These are phyloP conservation scores for Drosophila longiperda DNA, from an alignment of 2,888 invertebrate species.

Conservation along the genomic window DNA sequence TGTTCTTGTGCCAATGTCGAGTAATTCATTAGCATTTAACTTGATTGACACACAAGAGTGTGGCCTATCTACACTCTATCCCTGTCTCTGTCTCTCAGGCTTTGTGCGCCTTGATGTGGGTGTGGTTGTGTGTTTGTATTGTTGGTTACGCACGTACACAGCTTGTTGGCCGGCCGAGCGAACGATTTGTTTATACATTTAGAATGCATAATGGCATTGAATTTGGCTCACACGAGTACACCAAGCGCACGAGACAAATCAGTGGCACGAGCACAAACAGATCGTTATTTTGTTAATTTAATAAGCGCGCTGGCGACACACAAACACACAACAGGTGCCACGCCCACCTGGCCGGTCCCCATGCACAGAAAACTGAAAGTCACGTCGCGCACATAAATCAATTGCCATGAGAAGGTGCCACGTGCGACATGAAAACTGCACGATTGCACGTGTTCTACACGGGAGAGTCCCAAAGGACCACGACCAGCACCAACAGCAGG, in stretches of 20 bases:
- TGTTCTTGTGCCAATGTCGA: constrained; percentile 59
- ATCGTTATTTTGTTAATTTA: constrained; percentile 75
- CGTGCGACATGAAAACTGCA: constrained; percentile 57
- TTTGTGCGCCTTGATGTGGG: neutral
- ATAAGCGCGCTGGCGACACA: constrained; percentile 55
- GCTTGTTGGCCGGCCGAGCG: constrained; percentile 27
- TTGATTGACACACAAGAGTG: constrained; percentile 75
- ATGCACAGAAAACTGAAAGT: constrained; percentile 58
- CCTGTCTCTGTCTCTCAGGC: neutral
- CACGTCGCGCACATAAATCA: constrained; percentile 78
- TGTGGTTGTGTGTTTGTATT: constrained; percentile 11
- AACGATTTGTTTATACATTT: constrained; percentile 73
- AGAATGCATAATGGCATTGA: constrained; percentile 74
- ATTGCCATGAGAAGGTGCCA: constrained; percentile 68
- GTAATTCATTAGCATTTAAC: constrained; percentile 81
- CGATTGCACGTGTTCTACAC: constrained; percentile 52
- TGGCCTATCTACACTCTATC: constrained; percentile 1
- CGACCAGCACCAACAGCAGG: neutral
- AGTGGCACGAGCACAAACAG: constrained; percentile 38
- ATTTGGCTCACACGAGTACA: constrained; percentile 47
- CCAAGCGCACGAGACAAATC: constrained; percentile 20
- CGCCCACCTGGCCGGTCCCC: constrained; percentile 8
- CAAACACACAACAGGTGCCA: constrained; percentile 69
- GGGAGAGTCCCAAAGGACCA: neutral
- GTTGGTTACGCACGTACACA: constrained; percentile 55